Percentiles rank a stretch among this genome's conserved stretches.
Evolutionary conservation across 30 jellyfish, hydroid and myxozoan genomes (phyloP).

Genomic region (Chrysaora quinquecirrha): DNA sequence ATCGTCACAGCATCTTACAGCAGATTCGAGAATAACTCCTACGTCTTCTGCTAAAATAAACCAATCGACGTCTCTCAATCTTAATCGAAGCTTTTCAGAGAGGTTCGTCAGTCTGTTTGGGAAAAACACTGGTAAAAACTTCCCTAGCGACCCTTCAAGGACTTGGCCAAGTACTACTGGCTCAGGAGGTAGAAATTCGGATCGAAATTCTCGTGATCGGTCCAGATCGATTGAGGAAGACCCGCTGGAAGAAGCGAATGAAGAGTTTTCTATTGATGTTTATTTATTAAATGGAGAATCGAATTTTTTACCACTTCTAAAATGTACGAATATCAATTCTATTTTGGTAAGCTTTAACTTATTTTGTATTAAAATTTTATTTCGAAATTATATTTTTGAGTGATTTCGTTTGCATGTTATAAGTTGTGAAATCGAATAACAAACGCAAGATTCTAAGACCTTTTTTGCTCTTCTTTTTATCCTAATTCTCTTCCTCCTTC

Average conservation of each 20-base stretch:
- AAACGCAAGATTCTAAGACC: too few relatives aligned
- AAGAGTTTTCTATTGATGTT: conserved; percentile 17
- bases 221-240: background rate
- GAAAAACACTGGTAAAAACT: background rate
- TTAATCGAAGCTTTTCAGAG: conserved; percentile 45
- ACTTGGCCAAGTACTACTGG: background rate
- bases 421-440: too few relatives aligned
- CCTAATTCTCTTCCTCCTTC: too few relatives aligned
- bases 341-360: conserved; percentile 39
- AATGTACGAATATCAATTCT: conserved; percentile 32
- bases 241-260: background rate
- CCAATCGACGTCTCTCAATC: background rate
- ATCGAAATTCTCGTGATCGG: background rate
- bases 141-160: background rate
- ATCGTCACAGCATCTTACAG: too few relatives aligned
- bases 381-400: too few relatives aligned
- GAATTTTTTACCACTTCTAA: conserved; percentile 22
- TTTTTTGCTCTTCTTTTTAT: too few relatives aligned
- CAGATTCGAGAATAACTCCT: too few relatives aligned
- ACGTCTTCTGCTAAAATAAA: too few relatives aligned
- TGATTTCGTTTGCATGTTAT: too few relatives aligned
- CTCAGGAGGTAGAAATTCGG: background rate
- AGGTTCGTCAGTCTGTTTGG: conserved; percentile 40
- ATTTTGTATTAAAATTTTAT: too few relatives aligned
- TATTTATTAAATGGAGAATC: conserved; percentile 55